phyloP scores from a whole-genome alignment of 1,140 invertebrate species.

The Atta cephalotes region DNA sequence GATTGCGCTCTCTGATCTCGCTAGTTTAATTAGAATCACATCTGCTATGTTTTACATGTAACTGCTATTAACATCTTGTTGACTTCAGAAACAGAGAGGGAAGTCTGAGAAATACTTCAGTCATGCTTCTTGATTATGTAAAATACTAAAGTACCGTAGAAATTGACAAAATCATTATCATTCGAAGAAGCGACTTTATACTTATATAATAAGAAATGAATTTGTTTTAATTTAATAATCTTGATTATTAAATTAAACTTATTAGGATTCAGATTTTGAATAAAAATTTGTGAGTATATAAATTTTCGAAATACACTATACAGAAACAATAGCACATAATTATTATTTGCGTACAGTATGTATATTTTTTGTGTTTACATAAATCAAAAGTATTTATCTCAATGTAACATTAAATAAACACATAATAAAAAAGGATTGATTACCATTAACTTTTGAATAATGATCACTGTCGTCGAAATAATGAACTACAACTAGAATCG shows the following conservation, averaged over 20 bases:
- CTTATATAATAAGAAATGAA: no score
- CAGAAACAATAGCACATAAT: no score
- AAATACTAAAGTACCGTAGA: not conserved
- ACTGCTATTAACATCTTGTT: not conserved
- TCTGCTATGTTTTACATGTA: constrained; percentile 13
- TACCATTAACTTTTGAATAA: constrained; percentile 29
- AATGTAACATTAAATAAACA: not conserved
- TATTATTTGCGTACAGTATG: no score
- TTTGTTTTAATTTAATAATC: no score
- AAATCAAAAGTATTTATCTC: not conserved
- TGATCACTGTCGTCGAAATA: constrained; percentile 45
- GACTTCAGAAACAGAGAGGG: not conserved
- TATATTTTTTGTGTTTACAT: not conserved
- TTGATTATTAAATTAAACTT: no score
- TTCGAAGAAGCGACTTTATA: no score
- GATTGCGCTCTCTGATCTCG: constrained; percentile 19
- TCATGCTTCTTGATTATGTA: not conserved
- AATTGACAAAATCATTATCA: not conserved
- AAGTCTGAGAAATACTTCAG: not conserved
- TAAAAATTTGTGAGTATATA: no score
- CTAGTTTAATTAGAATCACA: constrained; percentile 22
- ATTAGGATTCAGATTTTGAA: no score
- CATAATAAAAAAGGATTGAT: not conserved
- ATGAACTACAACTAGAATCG: constrained; percentile 47
- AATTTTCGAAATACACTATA: no score